These are phyloP conservation scores for Martes martes DNA, from an alignment of 2,113 vertebrate genomes.

Conservation along the genomic window DNA sequence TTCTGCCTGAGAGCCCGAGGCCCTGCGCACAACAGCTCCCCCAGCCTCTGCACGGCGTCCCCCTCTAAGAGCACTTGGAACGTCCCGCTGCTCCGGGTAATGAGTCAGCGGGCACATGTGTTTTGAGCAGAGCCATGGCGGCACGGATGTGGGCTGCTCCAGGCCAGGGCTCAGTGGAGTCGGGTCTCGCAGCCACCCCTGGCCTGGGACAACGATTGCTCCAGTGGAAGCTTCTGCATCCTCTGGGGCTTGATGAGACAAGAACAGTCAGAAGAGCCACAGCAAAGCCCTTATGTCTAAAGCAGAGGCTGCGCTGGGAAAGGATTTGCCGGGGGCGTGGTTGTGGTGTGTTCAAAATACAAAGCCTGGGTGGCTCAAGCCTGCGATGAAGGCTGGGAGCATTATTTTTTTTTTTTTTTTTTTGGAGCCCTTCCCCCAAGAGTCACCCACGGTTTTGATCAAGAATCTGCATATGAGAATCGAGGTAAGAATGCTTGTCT, in stretches of 20 bases:
- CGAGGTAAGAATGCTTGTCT: neutral
- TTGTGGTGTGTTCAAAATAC: neutral
- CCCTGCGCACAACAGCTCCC: neutral
- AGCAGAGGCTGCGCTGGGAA: neutral
- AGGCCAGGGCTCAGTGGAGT: neutral
- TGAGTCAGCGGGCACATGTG: neutral
- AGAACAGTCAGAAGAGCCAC: neutral
- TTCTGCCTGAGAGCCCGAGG: neutral
- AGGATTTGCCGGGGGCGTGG: neutral
- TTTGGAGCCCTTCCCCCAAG: neutral
- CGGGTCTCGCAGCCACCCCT: neutral
- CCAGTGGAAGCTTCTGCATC: neutral
- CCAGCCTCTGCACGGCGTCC: rapidly evolving
- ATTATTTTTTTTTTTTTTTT: neutral
- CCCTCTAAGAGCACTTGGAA: neutral
- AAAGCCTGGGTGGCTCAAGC: neutral
- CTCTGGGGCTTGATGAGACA: neutral
- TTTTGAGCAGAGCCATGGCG: neutral
- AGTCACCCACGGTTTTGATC: neutral
- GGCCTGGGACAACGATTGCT: neutral
- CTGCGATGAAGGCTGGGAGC: neutral
- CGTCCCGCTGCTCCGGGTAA: neutral
- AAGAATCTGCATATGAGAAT: neutral
- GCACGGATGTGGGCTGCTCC: neutral
- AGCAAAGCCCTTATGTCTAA: neutral